Conservation (phyloP, 2,888 invertebrate genomes). For the Sinelater perroti region DNA sequence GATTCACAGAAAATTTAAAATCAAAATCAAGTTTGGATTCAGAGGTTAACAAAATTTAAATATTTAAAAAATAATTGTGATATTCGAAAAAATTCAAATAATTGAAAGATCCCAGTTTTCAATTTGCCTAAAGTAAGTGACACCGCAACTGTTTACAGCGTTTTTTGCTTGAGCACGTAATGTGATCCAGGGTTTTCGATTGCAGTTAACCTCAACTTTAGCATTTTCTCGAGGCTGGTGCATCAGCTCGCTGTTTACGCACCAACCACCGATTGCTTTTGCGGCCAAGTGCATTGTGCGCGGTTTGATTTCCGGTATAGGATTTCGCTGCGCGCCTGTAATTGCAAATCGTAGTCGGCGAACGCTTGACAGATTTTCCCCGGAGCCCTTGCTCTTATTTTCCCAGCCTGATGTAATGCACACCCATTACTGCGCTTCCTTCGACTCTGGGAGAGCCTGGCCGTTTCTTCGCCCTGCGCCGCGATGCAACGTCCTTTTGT, state of each 20-base stretch:
- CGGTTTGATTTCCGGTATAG: conserved; percentile 24
- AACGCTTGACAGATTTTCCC: conserved; percentile 12
- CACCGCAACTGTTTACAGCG: no score
- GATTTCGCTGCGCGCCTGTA: conserved; percentile 18
- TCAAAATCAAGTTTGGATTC: no score
- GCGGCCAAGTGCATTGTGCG: conserved; percentile 12
- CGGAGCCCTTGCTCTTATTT: conserved; percentile 9
- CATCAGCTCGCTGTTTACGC: conserved; percentile 5
- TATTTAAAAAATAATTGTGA: no score
- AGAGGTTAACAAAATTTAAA: no score
- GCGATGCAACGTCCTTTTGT: conserved; percentile 21
- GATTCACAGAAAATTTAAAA: no score
- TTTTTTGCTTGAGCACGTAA: no score
- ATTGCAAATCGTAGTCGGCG: neutral
- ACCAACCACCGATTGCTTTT: conserved; percentile 10
- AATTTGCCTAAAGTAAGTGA: no score
- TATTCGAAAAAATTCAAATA: no score
- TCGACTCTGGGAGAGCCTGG: conserved; percentile 9
- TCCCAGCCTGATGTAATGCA: conserved; percentile 2
- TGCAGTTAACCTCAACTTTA: neutral
- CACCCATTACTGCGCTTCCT: conserved; percentile 12
- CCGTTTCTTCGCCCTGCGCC: conserved; percentile 2
- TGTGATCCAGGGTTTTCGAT: neutral
- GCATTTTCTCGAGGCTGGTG: no score
- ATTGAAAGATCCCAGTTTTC: no score